phyloP scores from a whole-genome alignment of 1,140 invertebrate genomes.

The Neodiprion fabricii region DNA sequence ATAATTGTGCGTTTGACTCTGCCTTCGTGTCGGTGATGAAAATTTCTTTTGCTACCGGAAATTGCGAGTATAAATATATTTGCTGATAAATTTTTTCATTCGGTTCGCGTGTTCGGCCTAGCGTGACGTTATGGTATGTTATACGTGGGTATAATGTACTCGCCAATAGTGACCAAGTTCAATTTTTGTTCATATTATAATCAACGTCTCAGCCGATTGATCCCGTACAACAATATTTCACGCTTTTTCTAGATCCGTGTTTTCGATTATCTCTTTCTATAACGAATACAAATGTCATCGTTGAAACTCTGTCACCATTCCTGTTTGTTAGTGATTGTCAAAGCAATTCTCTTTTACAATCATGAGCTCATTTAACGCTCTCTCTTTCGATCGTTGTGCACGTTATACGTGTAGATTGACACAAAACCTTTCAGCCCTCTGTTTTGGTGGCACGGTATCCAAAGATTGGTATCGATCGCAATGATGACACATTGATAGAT shows the following conservation, averaged over 20 bases:
- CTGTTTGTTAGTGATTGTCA: neutral
- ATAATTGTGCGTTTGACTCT: too few relatives aligned
- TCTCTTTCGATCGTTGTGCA: neutral
- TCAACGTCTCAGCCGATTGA: neutral
- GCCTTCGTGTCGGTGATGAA: too few relatives aligned
- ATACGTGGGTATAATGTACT: neutral
- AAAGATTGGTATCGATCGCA: too few relatives aligned
- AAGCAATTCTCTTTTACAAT: neutral
- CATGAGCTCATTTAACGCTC: neutral
- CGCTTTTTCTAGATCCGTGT: neutral
- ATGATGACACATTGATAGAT: too few relatives aligned
- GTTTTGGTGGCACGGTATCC: too few relatives aligned
- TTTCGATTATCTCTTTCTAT: neutral
- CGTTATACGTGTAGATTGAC: neutral
- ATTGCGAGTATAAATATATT: too few relatives aligned
- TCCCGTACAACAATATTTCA: neutral
- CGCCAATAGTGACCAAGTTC: neutral
- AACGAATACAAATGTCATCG: slow-evolving; percentile 2
- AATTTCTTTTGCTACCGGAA: too few relatives aligned
- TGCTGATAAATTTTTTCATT: too few relatives aligned
- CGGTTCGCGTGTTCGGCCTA: neutral
- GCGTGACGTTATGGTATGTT: neutral
- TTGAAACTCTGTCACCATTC: neutral
- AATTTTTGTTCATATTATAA: neutral
- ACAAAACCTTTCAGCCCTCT: too few relatives aligned